Conservation (phyloP, 2,888 invertebrate species). For the Lasioglossum lativentre region DNA sequence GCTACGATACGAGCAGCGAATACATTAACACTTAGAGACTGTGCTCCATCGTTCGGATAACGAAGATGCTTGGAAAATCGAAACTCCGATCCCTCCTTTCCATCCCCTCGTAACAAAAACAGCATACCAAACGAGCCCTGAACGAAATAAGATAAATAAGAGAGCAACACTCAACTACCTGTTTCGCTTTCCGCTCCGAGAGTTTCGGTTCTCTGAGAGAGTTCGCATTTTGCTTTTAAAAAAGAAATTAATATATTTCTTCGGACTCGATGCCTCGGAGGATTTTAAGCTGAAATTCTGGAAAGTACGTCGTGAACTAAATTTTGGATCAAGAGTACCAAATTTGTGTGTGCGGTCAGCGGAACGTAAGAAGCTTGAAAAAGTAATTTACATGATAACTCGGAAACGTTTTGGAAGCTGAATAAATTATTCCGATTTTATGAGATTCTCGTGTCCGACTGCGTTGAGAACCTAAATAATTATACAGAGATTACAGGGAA, state of each 20-base stretch:
- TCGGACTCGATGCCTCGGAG: background rate
- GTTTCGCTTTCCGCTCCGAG: background rate
- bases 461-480: background rate
- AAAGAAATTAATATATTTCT: background rate
- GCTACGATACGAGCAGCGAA: constrained; percentile 32
- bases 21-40: background rate
- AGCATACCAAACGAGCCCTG: background rate
- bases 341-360: background rate
- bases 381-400: too few relatives aligned
- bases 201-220: background rate
- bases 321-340: background rate
- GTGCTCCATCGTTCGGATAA: background rate
- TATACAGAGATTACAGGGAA: background rate
- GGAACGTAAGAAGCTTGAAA: background rate
- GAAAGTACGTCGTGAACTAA: too few relatives aligned
- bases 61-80: background rate
- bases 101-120: background rate
- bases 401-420: background rate
- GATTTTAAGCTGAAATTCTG: background rate
- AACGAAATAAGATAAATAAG: background rate
- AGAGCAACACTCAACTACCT: background rate
- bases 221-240: background rate
- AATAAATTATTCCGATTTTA: background rate
- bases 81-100: background rate
- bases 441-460: background rate